Evolutionary conservation across 2,113 vertebrate genomes (phyloP).

Genomic region (Clarias macrocephalus): DNA sequence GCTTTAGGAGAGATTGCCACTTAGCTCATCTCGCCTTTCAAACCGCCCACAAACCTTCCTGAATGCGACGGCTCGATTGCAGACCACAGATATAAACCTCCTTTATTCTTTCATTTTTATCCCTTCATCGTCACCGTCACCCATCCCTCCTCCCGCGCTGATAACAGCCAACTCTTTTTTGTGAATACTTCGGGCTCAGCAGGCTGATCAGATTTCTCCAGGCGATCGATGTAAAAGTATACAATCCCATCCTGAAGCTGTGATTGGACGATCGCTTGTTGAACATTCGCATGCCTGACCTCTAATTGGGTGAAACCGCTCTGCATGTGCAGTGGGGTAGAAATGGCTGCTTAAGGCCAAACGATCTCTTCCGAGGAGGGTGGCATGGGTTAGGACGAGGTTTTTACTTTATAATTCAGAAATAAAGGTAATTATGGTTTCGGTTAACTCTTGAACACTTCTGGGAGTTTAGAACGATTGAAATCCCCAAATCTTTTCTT

Average conservation of each 20-base stretch:
- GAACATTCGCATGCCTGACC: constrained; percentile 43
- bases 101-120: constrained; percentile 48
- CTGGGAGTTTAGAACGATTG: not conserved
- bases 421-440: not conserved
- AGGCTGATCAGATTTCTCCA: constrained; percentile 31
- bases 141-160: not conserved
- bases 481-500: not conserved
- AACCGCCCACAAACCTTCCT: constrained; percentile 46
- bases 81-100: constrained; percentile 48
- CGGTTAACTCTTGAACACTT: not conserved
- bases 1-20: constrained; percentile 40
- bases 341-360: constrained; percentile 26
- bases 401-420: not conserved
- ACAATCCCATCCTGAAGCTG: constrained; percentile 2
- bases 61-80: constrained; percentile 49
- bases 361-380: not conserved
- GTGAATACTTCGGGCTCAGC: not conserved
- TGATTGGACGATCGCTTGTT: constrained; percentile 33
- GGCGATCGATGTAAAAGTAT: constrained; percentile 42
- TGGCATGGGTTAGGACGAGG: not conserved
- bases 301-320: constrained; percentile 44
- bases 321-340: constrained; percentile 23
- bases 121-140: constrained; percentile 16
- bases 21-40: constrained; percentile 49
- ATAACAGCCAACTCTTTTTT: constrained; percentile 28